These are phyloP conservation scores for Cryptocheilus praepositus DNA, from an alignment of 2,888 invertebrate species.

Conservation along the genomic window DNA sequence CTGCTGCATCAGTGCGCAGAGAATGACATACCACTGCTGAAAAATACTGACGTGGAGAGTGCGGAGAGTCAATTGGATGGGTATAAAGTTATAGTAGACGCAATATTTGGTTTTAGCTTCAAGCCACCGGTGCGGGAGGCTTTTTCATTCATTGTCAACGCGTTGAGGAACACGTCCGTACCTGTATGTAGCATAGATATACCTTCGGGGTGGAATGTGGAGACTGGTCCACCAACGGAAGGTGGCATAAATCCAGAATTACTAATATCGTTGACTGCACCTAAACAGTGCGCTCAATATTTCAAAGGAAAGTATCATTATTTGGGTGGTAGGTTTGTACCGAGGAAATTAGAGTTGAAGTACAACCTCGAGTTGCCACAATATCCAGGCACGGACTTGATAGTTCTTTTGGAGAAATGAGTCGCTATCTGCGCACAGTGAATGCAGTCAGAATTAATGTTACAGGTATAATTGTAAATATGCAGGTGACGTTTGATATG, in stretches of 20 bases:
- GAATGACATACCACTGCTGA: conserved; percentile 84
- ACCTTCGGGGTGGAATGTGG: conserved; percentile 99
- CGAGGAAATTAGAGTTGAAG: conserved; percentile 85
- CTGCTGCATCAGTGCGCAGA: conserved; percentile 86
- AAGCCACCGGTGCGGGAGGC: conserved; percentile 91
- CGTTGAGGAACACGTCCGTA: conserved; percentile 76
- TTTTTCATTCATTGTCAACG: conserved; percentile 82
- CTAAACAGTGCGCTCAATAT: conserved; percentile 90
- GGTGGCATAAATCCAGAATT: conserved; percentile 86
- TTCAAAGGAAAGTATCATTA: conserved; percentile 89
- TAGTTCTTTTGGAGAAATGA: conserved; percentile 37
- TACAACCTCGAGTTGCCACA: conserved; percentile 88
- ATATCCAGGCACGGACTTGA: conserved; percentile 86
- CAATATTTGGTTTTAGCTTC: conserved; percentile 98
- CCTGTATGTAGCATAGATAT: conserved; percentile 93
- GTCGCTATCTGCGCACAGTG: no score
- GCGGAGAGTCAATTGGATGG: conserved; percentile 66
- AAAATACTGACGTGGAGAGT: conserved; percentile 51
- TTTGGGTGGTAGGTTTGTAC: conserved; percentile 96
- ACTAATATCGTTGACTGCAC: conserved; percentile 96
- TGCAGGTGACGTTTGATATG: no score
- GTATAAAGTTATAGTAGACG: conserved; percentile 92
- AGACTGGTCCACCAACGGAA: conserved; percentile 82
- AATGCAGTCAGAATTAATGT: no score
- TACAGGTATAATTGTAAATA: no score